Conservation (phyloP, 2,888 invertebrate species). For the Dyspetes luteomarginatus region DNA sequence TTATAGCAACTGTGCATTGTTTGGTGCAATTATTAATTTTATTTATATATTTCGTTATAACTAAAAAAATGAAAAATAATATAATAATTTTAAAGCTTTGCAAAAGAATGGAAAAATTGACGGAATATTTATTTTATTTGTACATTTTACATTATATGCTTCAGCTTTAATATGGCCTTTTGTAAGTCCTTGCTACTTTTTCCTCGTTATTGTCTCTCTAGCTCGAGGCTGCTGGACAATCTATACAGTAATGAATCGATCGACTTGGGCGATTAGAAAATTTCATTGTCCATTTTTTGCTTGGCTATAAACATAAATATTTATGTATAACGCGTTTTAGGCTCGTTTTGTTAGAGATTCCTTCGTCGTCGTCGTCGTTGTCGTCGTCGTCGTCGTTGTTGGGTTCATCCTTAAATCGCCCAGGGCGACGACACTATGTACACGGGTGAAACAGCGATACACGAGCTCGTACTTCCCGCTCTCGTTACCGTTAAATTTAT, state of each 20-base stretch:
- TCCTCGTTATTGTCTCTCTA: background rate
- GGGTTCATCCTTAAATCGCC: constrained; percentile 56
- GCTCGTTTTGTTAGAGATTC: constrained; percentile 24
- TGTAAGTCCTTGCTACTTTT: no score
- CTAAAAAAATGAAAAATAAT: no score
- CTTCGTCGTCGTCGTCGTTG: constrained; percentile 29
- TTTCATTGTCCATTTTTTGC: constrained; percentile 14
- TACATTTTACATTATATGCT: no score
- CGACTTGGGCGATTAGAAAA: constrained; percentile 21
- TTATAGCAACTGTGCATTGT: no score
- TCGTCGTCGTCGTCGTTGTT: constrained; percentile 14
- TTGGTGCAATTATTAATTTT: no score
- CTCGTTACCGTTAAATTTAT: constrained; percentile 83
- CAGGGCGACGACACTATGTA: constrained; percentile 31
- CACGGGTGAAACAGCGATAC: constrained; percentile 43
- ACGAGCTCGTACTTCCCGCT: constrained; percentile 72
- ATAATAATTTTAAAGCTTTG: no score
- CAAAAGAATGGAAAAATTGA: no score
- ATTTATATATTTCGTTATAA: no score
- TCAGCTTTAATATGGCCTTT: no score
- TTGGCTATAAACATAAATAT: background rate
- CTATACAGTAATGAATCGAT: background rate
- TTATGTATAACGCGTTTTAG: constrained; percentile 6
- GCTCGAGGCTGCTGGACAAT: background rate
- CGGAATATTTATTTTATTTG: no score